Percentiles rank a stretch among this genome's conserved stretches.
Conservation (phyloP, 1,140 invertebrate genomes). For the Olivierus martensii region DNA sequence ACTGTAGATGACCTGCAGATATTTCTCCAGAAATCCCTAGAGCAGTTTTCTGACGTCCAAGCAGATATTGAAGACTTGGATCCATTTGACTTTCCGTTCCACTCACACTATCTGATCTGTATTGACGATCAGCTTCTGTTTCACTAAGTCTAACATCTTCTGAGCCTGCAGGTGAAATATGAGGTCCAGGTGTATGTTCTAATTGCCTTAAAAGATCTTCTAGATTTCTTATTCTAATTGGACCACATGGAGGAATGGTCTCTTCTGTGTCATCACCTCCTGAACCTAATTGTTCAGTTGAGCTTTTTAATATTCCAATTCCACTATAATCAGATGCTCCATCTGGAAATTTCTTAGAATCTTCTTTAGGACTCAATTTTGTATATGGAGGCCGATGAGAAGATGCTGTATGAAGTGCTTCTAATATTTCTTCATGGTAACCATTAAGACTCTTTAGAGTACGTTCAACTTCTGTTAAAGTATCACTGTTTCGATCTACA, state of each 20-base stretch:
- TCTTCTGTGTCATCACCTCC: constrained; percentile 34
- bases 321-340: constrained; percentile 4
- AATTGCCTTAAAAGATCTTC: constrained; percentile 81
- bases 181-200: constrained; percentile 63
- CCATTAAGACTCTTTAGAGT: constrained; percentile 75
- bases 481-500: constrained; percentile 26
- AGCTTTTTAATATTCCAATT: constrained; percentile 3
- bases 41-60: background rate
- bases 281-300: constrained; percentile 8
- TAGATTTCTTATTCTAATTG: constrained; percentile 63
- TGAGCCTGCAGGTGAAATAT: constrained; percentile 59
- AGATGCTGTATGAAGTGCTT: constrained; percentile 44
- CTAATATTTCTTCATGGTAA: constrained; percentile 82
- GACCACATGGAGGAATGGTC: constrained; percentile 26
- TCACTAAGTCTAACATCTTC: constrained; percentile 85
- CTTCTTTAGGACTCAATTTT: constrained; percentile 11
- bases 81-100: constrained; percentile 13
- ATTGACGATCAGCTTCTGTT: constrained; percentile 74
- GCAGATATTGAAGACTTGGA: constrained; percentile 3
- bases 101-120: constrained; percentile 32
- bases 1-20: background rate
- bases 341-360: constrained; percentile 4
- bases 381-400: constrained; percentile 7
- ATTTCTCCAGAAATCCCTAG: background rate
- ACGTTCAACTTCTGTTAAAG: constrained; percentile 52